Evolutionary conservation across 2,797 vertebrate genomes (phyloP), one percentile per base, ranked within the genome.

Genomic region (Ptychadena robeensis): DNA sequence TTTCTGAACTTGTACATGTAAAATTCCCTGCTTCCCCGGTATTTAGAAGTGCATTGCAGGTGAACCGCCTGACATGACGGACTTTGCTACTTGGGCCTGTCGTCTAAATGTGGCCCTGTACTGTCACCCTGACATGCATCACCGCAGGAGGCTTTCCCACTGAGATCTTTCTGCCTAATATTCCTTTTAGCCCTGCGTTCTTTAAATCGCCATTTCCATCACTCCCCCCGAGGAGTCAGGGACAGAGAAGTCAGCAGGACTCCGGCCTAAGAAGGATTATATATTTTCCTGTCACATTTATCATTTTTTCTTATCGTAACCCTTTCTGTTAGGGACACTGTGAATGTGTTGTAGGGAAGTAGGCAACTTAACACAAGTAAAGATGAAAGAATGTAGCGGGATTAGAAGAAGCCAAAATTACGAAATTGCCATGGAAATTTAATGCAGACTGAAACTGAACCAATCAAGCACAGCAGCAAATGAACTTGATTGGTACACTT

Each of bases 171-270:
- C 86, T 72, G 83, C 53, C 83, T 85, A 83, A 85, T 83, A 86
- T 86, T 82, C 86, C 73, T 87, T 85, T 85, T 72, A 79, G 86
- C 82, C 85, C 72, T 85, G 87, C 82, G 88, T 86, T 87, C 87
- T 88, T 90, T 91, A 88, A 88, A 88, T 87, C 86, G 88, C 83
- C 86, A 87, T 87, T 89, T 88, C 87, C 84, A 71, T 86, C 87
- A 80, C 75, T 87, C 88, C 88, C 40, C 89, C 82, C 70, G 88
- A 89, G 87, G 79, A 88, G 83, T 86, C 14, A 0, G 77, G 30
- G 9, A 75, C 85, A 79, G 76, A 82, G 88, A 87, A 82, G 86
- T 71, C 89, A 82, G 87, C 73, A 67, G 78, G 86, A 81, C 37
- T 32, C 87, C 86, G 85, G 86, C 85, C 30, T 28, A 86, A 87